Evolutionary conservation across 2,797 vertebrate species (phyloP).

Genomic region (Nannoperca obscura): DNA sequence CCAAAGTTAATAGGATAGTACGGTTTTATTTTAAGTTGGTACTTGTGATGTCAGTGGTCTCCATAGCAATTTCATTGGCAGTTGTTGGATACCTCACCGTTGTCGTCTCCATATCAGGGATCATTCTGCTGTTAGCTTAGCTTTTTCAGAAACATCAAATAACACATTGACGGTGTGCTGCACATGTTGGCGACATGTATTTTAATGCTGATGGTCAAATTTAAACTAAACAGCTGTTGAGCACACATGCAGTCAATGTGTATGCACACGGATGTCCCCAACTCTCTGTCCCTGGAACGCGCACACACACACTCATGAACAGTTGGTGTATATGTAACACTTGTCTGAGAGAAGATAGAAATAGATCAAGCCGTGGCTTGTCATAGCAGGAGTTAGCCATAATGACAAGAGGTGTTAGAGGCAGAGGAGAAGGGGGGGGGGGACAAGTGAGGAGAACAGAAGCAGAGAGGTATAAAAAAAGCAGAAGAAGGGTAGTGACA

Average conservation of each 20-base stretch:
- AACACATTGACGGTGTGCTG: background rate
- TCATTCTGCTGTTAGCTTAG: background rate
- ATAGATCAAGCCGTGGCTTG: constrained; percentile 73
- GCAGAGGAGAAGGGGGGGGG: constrained; percentile 50
- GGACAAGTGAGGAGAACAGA: constrained; percentile 53
- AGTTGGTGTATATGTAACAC: constrained; percentile 66
- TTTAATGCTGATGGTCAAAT: constrained; percentile 21
- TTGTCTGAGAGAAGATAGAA: constrained; percentile 69
- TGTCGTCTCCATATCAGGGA: constrained; percentile 1
- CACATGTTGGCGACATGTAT: background rate
- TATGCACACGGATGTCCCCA: constrained; percentile 28
- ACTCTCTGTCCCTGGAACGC: constrained; percentile 18
- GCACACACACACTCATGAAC: constrained; percentile 26
- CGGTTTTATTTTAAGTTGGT: background rate
- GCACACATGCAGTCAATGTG: constrained; percentile 17
- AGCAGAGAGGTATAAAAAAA: constrained; percentile 45
- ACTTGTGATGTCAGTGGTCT: background rate
- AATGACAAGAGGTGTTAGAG: constrained; percentile 76
- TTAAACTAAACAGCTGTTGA: constrained; percentile 39
- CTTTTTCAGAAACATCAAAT: constrained; percentile 14
- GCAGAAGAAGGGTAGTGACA: constrained; percentile 39
- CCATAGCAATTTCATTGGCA: background rate
- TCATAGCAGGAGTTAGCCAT: constrained; percentile 73
- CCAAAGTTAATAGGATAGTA: background rate
- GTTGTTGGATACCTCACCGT: background rate